Conservation (phyloP, 2,888 invertebrate genomes). For the Ptycholaimellus sp. region DNA sequence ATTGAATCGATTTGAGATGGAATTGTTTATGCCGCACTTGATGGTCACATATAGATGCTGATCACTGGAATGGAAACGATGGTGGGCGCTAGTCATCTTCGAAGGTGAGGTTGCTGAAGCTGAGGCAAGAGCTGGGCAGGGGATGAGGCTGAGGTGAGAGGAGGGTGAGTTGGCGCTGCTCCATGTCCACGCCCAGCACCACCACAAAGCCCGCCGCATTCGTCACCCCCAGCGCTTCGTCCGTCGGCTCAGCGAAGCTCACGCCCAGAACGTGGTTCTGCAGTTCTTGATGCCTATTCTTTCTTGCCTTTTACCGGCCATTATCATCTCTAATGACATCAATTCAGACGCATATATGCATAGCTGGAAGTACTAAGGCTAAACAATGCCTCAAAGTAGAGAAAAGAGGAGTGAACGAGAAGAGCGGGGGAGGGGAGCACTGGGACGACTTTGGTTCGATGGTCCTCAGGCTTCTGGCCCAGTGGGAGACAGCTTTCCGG, state of each 20-base stretch:
- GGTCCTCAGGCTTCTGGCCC: conserved; percentile 70
- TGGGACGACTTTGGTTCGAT: conserved; percentile 14
- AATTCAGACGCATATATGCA: too few species aligned
- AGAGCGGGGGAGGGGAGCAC: not conserved
- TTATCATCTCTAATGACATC: too few species aligned
- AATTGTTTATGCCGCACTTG: too few species aligned
- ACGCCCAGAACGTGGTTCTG: conserved; percentile 68
- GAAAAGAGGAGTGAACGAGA: not conserved
- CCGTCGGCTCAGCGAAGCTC: conserved; percentile 51
- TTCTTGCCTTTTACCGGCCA: too few species aligned
- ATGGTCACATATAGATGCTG: too few species aligned
- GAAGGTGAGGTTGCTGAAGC: too few species aligned
- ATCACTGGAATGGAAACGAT: too few species aligned
- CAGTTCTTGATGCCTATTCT: too few species aligned
- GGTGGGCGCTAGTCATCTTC: too few species aligned
- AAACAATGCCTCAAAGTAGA: not conserved
- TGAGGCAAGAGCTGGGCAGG: too few species aligned
- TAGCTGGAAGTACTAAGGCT: too few species aligned
- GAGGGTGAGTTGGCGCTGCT: conserved; percentile 59
- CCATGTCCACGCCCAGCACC: conserved; percentile 71
- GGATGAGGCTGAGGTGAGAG: conserved; percentile 84
- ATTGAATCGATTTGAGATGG: too few species aligned
- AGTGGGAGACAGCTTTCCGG: conserved; percentile 88
- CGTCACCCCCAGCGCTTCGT: conserved; percentile 59
- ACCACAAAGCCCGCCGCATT: conserved; percentile 74